Evolutionary conservation across 2,797 vertebrate species (phyloP), one percentile per base, ranked within the genome.

Genomic region (Acanthornis magna): DNA sequence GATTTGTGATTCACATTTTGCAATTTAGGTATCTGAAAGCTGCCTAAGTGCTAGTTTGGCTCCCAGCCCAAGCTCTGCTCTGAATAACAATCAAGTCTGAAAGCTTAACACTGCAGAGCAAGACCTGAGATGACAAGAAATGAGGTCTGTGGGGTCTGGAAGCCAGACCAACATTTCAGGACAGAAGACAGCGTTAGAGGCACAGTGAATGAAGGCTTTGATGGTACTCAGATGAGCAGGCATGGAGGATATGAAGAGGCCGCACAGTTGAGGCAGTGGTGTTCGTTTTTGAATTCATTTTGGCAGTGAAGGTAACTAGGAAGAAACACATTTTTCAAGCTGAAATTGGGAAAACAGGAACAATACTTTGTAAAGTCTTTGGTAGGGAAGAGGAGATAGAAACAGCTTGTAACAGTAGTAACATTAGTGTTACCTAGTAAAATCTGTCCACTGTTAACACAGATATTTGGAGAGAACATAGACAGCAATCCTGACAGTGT

Each of bases 11-110:
- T 82, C 75, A 71, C 16, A 40, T 75, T 15, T 80, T 68, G 20
- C 60, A 86, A 54, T 81, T 82, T 53, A 54, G 34, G 13, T 54
- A 53, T 50, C 36, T 60, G 38, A 85, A 92, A 77, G 53, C 87
- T 77, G 67, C 45, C 42, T 85, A 89, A 95, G 89, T 89, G 84
- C 65, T 93, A 47, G 38, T 85, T 95, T 96, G 89, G 78, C 85
- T 89, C 57, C 76, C 66, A 77, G 75, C 26, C 19, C 66, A n/a
- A 88, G n/a, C 40, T 88, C 43, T 72, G 26, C 50, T 88, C 47
- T 77, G 82, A 90, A 88, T 68, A 89, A 27, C 75, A 94, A 88
- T 83, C 43, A 62, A 1, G 0, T 57, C 74, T 77, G 45, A 85
- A 89, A 89, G 34, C 54, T 86, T 88, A 73, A 82, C 63, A 42